Base-by-base conservation (phyloP, 2,888 invertebrate genomes). In the Lithosia quadra region DNA sequence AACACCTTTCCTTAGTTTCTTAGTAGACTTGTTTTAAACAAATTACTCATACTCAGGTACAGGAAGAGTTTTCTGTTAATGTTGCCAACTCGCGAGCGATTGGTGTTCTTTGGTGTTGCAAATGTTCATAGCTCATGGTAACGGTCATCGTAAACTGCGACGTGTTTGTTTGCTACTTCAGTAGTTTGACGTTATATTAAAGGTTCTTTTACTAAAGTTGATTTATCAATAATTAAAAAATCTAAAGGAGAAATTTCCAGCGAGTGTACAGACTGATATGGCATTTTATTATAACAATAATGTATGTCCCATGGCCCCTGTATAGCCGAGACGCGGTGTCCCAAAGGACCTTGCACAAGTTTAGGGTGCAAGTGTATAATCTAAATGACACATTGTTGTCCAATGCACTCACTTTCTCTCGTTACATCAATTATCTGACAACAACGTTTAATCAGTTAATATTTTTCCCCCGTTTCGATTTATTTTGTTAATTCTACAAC, bases 231-330 rank as follows among this genome's bases (percentile, higher is more conserved):
- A 39, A 28, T 58, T 13, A 43, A 58, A 39, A 43, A 39, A 1
- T 36, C 21, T 9, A 34, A 8, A 53, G 22, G 28, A 49, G 18
- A 60, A 21, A 56, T 13, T 28, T 22, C 82, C 66, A 84, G 76
- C 63, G 65, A 57, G 75, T 84, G 85, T 91, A 84, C 89, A 86
- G 77, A 85, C 84, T 87, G 90, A 91, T 87, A 93, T 91, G 90
- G 88, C 90, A 90, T 95, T 94, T 93, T 94, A 94, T 92, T 94
- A 93, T 93, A 93, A 93, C 93, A 94, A 94, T 90, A 90, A 84
- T 79, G 75, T 74, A 81, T 84, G 86, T 89, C 90, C 90, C 68
- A 64, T 67, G 63, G 71, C 65, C 86, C 70, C 86, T 83, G 82
- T 69, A 69, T 65, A 74, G 71, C 69, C 55, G 68, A 64, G 68